A percentile compares a stretch with the other conserved stretches of the same genome.
These are phyloP conservation scores for Urophycis tenuis DNA, from an alignment of 2,797 vertebrate species.

Conservation along the genomic window DNA sequence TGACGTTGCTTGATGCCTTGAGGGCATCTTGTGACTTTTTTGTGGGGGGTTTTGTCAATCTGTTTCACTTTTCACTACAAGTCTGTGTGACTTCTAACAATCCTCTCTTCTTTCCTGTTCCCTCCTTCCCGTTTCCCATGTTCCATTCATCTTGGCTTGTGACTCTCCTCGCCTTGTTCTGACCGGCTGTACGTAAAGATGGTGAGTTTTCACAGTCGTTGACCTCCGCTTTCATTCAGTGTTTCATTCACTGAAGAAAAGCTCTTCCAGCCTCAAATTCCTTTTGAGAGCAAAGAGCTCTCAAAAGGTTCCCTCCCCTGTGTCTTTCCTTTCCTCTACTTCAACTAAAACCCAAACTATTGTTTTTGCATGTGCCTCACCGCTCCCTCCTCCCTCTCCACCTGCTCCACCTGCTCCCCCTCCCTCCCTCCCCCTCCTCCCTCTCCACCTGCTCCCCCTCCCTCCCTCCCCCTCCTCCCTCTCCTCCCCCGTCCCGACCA, in stretches of 20 bases:
- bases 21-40: not conserved
- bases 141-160: slow-evolving; percentile 11
- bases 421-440: not conserved
- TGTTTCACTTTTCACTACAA: not conserved
- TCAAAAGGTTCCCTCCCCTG: no score
- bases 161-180: not conserved
- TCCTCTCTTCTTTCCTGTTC: slow-evolving; percentile 19
- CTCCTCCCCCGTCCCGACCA: slow-evolving; percentile 47
- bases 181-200: slow-evolving; percentile 2
- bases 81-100: not conserved
- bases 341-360: not conserved
- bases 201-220: not conserved
- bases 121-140: no score
- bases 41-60: not conserved
- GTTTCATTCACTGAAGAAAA: no score
- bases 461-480: slow-evolving; percentile 1
- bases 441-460: not conserved
- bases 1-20: not conserved
- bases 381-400: slow-evolving; percentile 14
- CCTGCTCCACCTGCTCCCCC: not conserved
- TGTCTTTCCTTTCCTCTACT: slow-evolving; percentile 26
- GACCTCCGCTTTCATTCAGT: not conserved
- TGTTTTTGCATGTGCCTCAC: no score
- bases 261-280: not conserved
- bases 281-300: not conserved